phyloP scores from a whole-genome alignment of 2,797 vertebrate genomes.

The Esox lucius region DNA sequence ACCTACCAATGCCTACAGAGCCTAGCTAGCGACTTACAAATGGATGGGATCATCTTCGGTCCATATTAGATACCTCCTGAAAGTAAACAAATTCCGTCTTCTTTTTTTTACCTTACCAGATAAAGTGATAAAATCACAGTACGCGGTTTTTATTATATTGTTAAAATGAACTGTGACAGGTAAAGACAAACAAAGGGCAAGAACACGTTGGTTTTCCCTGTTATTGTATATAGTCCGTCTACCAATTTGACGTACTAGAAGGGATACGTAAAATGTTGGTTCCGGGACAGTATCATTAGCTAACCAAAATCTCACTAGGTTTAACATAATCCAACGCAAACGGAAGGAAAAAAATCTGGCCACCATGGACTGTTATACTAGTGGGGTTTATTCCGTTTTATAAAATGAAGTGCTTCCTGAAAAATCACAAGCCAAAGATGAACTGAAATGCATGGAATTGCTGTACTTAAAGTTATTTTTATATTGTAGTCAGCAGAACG shows the following conservation, averaged over 20 bases:
- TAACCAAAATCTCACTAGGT: too few relatives aligned
- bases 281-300: not conserved
- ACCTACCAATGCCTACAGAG: not conserved
- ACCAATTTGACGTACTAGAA: not conserved
- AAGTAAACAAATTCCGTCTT: not conserved
- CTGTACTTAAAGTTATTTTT: too few relatives aligned
- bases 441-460: too few relatives aligned
- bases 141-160: not conserved
- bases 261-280: not conserved
- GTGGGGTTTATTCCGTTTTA: too few relatives aligned
- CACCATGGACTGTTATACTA: too few relatives aligned
- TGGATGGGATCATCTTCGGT: not conserved
- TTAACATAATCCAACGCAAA: too few relatives aligned
- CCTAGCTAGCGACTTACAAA: not conserved
- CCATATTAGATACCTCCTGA: not conserved
- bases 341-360: too few relatives aligned
- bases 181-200: not conserved
- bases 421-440: too few relatives aligned
- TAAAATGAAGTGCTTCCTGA: too few relatives aligned
- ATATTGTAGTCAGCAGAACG: too few relatives aligned
- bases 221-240: not conserved
- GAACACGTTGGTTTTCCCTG: not conserved
- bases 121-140: not conserved
- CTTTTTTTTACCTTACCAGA: not conserved
- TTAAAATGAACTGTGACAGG: not conserved